phyloP scores from a whole-genome alignment of 2,888 invertebrate species.

The Noctua comes region DNA sequence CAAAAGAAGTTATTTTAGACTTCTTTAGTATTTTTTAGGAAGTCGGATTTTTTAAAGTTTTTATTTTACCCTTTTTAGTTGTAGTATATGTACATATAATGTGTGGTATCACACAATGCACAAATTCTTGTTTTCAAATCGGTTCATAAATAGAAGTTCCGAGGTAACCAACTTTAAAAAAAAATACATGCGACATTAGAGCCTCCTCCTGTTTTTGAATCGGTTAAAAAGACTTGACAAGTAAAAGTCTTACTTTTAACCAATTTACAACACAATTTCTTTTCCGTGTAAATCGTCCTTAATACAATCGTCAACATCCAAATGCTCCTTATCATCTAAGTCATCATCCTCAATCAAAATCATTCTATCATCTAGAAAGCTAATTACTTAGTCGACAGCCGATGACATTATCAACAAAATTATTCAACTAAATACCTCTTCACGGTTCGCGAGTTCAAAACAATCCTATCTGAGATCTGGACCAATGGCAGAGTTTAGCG shows the following conservation, averaged over 20 bases:
- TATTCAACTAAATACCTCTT: slow-evolving; percentile 63
- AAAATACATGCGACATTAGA: no score
- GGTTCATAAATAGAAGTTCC: no score
- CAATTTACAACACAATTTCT: not conserved
- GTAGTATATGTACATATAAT: no score
- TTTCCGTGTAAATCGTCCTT: not conserved
- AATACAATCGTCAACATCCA: not conserved
- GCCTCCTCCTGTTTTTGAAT: no score
- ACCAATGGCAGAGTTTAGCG: slow-evolving; percentile 52
- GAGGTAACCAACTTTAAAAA: no score
- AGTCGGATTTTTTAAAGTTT: no score
- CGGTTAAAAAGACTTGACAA: not conserved
- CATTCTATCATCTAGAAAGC: slow-evolving; percentile 57
- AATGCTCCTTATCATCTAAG: slow-evolving; percentile 11
- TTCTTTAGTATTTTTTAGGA: no score
- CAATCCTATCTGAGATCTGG: slow-evolving; percentile 64
- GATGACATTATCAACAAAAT: slow-evolving; percentile 72
- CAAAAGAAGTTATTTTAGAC: no score
- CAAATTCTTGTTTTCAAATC: no score
- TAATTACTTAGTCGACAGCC: slow-evolving; percentile 59
- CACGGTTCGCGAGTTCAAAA: slow-evolving; percentile 59
- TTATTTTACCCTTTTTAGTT: no score
- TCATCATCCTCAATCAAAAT: slow-evolving; percentile 33
- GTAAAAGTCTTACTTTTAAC: not conserved
- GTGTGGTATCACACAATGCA: no score